phyloP scores from a whole-genome alignment of 2,888 invertebrate genomes.

The Philhelius pedissequus region DNA sequence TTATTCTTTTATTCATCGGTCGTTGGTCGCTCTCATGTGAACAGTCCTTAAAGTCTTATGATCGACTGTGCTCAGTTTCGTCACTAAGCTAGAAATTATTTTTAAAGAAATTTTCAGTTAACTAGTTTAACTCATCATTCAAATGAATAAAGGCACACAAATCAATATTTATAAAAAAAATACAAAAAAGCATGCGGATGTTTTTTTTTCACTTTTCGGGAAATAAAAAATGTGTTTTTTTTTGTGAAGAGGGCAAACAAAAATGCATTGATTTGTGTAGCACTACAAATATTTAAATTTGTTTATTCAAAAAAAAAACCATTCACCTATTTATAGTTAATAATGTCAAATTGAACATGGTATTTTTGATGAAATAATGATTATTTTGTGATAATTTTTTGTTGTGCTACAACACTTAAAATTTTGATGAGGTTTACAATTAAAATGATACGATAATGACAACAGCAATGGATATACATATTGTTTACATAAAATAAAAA shows the following conservation, averaged over 20 bases:
- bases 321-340: not conserved
- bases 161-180: no score
- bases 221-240: not conserved
- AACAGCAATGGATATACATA: not conserved
- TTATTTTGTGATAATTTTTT: not conserved
- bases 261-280: not conserved
- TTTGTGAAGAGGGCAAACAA: not conserved
- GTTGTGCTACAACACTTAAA: constrained; percentile 16
- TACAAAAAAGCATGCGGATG: not conserved
- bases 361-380: not conserved
- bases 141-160: not conserved
- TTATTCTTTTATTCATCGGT: no score
- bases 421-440: not conserved
- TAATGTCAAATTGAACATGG: not conserved
- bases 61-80: not conserved
- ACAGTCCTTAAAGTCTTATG: no score
- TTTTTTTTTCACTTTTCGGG: not conserved
- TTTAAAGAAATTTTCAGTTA: not conserved
- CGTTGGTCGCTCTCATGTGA: no score
- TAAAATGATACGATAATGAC: not conserved
- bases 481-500: not conserved
- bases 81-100: not conserved
- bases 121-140: not conserved
- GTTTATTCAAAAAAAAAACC: not conserved
- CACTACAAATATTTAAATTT: not conserved